Evolutionary conservation across 1,140 invertebrate species (phyloP), one percentile per base, ranked within the genome.

Genomic region (Panulirus ornatus): DNA sequence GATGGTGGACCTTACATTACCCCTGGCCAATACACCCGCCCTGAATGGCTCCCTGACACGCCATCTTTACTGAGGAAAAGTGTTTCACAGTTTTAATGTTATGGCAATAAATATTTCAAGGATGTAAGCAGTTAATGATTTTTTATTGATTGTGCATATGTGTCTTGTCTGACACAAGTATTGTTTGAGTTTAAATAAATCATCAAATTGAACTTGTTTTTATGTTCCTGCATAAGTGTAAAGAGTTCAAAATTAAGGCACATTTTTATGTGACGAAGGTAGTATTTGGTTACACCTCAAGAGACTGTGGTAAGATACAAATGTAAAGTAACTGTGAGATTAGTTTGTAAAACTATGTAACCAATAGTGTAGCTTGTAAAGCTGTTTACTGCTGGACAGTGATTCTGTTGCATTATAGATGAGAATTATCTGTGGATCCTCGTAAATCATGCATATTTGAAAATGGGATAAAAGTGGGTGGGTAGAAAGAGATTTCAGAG

Each of bases 81-180:
- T 89, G 88, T 89, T 89, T 89, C 81, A 89, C 88, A 89, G 47
- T 89, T 89, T 89, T 89, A 89, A 89, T 89, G 88, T 89, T 89
- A 89, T 83, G 88, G 88, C 88, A 89, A 89, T 89, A 89, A 86
- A 89, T 89, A 81, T 89, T 89, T 89, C 79, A 82, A 89, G 88
- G 88, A 89, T 89, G 88, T 89, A 89, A 89, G 88, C 88, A 89
- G 88, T 89, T 89, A 89, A 89, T 89, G 88, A 89, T 89, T 89
- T 89, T 89, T 89, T 89, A 89, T 89, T 89, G 88, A 89, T 89
- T 89, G 88, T 86, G 84, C 71, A 86, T 86, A 86, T 76, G 84
- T 86, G 84, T 86, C 84, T 86, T 63, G 71, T 89, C 88, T 89
- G 88, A 89, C 88, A 89, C 88, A 88, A 73, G 88, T 89, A 83